These are phyloP conservation scores for Leontocebus nigricollis DNA, from an alignment of 2,797 vertebrate species.

Conservation along the genomic window DNA sequence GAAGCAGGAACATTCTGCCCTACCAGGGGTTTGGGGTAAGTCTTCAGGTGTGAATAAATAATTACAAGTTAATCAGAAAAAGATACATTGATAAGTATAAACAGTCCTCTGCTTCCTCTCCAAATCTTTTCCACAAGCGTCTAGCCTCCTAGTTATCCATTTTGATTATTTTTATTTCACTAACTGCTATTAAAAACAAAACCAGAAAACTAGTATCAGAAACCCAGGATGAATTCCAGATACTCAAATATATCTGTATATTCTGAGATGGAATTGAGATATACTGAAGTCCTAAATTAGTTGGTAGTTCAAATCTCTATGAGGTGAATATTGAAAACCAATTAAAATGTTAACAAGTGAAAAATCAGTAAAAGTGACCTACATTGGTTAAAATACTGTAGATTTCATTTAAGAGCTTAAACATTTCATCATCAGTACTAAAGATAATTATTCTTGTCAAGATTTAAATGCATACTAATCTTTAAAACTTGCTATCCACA, in stretches of 20 bases:
- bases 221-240: background rate
- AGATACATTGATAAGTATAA: background rate
- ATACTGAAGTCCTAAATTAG: background rate
- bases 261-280: background rate
- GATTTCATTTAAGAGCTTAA: slow-evolving; percentile 20
- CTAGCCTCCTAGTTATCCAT: background rate
- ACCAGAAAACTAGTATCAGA: background rate
- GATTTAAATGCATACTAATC: background rate
- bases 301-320: background rate
- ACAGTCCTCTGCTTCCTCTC: background rate
- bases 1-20: background rate
- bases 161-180: background rate
- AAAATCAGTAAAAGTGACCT: background rate
- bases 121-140: background rate
- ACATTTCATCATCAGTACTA: background rate
- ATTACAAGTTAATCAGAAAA: background rate
- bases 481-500: background rate
- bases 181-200: background rate
- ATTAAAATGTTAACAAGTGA: slow-evolving; percentile 2
- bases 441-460: slow-evolving; percentile 24
- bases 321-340: background rate
- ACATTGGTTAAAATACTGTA: background rate
- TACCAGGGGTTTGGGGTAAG: background rate
- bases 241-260: background rate
- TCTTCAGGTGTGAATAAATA: background rate